Percentiles rank a stretch among this genome's conserved stretches.
phyloP scores from a whole-genome alignment of 2,888 invertebrate species.

The Hemaris fuciformis region DNA sequence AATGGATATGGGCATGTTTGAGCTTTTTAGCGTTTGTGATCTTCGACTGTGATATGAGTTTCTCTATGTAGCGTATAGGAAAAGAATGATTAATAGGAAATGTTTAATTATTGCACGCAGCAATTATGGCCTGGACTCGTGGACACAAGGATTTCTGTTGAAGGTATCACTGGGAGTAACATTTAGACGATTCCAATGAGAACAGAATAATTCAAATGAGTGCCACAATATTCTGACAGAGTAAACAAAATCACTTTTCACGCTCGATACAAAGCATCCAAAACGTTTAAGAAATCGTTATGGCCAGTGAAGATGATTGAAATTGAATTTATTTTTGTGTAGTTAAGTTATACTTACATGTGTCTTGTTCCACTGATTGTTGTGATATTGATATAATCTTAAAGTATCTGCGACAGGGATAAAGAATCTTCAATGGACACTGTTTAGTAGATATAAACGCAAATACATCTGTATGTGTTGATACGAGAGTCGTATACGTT shows the following conservation, averaged over 20 bases:
- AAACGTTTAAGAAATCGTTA: background rate
- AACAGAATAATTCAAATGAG: constrained; percentile 20
- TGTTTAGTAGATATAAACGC: constrained; percentile 26
- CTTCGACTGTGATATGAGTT: constrained; percentile 75
- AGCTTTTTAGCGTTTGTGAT: constrained; percentile 69
- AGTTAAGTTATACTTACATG: constrained; percentile 3
- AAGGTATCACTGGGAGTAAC: constrained; percentile 83
- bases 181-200: constrained; percentile 51
- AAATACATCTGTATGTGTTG: constrained; percentile 34
- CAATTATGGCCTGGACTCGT: constrained; percentile 82
- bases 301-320: constrained; percentile 2
- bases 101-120: constrained; percentile 77
- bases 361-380: background rate
- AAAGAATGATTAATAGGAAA: constrained; percentile 56
- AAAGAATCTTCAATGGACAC: constrained; percentile 26
- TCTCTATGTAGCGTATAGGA: constrained; percentile 55
- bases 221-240: constrained; percentile 31
- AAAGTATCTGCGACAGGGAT: constrained; percentile 17
- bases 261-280: background rate
- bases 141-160: constrained; percentile 83
- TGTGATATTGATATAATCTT: constrained; percentile 6
- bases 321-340: constrained; percentile 9
- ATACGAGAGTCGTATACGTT: constrained; percentile 30
- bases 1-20: constrained; percentile 80
- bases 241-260: background rate